These are phyloP conservation scores for Microcebus tavaratra DNA, from an alignment of 2,113 vertebrate species.

Conservation along the genomic window DNA sequence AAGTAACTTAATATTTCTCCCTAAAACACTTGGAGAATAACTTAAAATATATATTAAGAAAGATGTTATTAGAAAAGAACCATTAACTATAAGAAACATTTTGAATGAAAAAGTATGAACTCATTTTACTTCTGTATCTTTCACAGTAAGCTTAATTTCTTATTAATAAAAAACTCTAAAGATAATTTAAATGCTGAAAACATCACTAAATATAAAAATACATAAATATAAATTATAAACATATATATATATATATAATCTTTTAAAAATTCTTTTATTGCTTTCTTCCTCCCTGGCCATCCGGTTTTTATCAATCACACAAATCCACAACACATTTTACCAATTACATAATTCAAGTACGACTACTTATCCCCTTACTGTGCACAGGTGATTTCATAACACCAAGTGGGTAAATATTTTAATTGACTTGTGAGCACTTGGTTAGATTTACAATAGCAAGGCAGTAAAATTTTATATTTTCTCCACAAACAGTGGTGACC, in stretches of 20 bases:
- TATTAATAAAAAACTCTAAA: neutral
- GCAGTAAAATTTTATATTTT: slow-evolving; percentile 37
- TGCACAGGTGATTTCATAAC: slow-evolving; percentile 6
- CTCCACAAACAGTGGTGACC: neutral
- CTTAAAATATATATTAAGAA: neutral
- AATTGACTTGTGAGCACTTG: neutral
- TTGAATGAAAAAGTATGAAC: neutral
- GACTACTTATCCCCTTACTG: neutral
- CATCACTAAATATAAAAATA: too few relatives aligned
- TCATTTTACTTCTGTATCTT: neutral
- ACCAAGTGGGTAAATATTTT: neutral
- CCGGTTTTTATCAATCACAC: neutral
- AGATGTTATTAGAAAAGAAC: neutral
- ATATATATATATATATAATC: neutral
- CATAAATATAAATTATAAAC: too few relatives aligned
- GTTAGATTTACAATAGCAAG: neutral
- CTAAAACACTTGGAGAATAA: neutral
- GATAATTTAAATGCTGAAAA: neutral
- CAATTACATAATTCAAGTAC: neutral
- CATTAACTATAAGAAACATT: neutral
- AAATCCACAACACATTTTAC: neutral
- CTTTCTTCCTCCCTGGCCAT: neutral
- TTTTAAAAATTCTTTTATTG: neutral
- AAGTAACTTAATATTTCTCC: neutral
- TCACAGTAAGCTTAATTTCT: neutral